Conservation (phyloP, 2,888 invertebrate species). For the Crocallis elinguaria region DNA sequence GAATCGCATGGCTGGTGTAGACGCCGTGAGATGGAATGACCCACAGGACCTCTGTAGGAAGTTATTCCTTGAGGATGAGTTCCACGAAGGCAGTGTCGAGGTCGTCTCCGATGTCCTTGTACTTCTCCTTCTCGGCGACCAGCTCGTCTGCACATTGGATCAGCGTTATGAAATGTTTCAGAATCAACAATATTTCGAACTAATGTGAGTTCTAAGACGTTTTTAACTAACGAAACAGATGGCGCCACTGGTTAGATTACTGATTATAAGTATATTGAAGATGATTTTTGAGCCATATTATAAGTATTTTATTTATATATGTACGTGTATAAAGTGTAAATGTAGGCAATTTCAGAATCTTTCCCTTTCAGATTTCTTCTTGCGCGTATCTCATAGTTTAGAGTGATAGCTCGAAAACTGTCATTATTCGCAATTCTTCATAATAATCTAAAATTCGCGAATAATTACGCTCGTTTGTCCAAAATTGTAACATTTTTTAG, state of each 20-base stretch:
- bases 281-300: too few relatives aligned
- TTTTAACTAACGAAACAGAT: background rate
- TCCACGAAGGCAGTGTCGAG: constrained; percentile 99
- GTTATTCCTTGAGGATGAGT: constrained; percentile 91
- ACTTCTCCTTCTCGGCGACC: constrained; percentile 99
- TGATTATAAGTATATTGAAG: too few relatives aligned
- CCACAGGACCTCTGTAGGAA: constrained; percentile 31
- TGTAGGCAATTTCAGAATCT: too few relatives aligned
- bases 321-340: too few relatives aligned
- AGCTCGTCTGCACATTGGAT: constrained; percentile 91
- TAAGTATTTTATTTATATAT: too few relatives aligned
- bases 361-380: too few relatives aligned
- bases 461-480: too few relatives aligned
- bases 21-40: constrained; percentile 42
- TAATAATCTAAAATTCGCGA: too few relatives aligned
- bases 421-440: too few relatives aligned
- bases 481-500: too few relatives aligned
- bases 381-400: too few relatives aligned
- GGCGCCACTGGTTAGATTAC: constrained; percentile 12
- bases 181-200: background rate
- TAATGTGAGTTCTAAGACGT: background rate
- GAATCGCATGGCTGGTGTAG: constrained; percentile 67
- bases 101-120: constrained; percentile 99
- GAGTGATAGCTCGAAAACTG: too few relatives aligned
- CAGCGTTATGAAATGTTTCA: constrained; percentile 36